Evolutionary conservation across 2,113 vertebrate species (phyloP), one percentile per base, ranked within the genome.

Genomic region (Malurus alboscapulatus): DNA sequence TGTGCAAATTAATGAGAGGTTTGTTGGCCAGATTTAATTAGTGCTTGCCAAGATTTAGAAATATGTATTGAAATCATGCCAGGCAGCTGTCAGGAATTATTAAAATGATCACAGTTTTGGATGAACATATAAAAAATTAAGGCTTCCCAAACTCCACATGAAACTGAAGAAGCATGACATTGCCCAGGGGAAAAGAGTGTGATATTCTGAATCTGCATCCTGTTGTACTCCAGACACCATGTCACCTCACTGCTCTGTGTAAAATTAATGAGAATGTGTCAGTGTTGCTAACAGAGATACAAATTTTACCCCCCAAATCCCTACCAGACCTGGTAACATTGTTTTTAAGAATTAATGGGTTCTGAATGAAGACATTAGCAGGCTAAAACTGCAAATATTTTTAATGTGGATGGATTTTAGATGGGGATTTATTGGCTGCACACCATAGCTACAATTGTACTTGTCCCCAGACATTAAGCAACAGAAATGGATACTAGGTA

Each of bases 271-370:
- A 73, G 34, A 45, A 18, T 3, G 2, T 20, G 38, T 10, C 54
- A 67, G 17, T 1, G 1, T 6, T 93, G 24, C 55, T 58, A 73
- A 34, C 0, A 54, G 6, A 71, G 61, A 48, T 7, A 55, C 0
- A 5, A 50, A 20, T 67, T 92, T 69, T 57, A 71, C 8, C 21
- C 44, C 40, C 45, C 20, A 84, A 88, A 62, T 29, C 59, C 26
- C n/a, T 24, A 67, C n/a, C 26, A 74, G 40, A 47, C 16, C 32
- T 20, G 17, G 13, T 54, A 69, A 54, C 15, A 14, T 2, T 30
- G 14, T 59, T 88, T 88, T 77, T 51, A 93, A 65, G 44, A 57
- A 89, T 20, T 67, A 73, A 12, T 12, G 10, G 29, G 8, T 14
- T 42, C 25, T 50, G 38, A 53, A 68, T 20, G 14, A 59, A 69